Evolutionary conservation across 2,113 vertebrate genomes (phyloP).

Genomic region (Bos taurus): DNA sequence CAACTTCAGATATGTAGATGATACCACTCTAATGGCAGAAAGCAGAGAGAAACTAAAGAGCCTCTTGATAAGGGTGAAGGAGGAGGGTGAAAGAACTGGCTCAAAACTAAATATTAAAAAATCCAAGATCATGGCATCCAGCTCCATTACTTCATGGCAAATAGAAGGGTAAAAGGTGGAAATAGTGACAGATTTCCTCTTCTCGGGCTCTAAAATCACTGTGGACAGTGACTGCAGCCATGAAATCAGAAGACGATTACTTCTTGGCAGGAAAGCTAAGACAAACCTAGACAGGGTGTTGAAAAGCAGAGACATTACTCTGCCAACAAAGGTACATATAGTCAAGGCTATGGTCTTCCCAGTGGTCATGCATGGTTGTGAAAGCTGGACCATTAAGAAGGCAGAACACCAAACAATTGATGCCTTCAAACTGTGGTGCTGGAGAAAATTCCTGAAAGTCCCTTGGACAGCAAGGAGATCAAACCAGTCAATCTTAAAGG

Average conservation of each 20-base stretch:
- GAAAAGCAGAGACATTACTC: background rate
- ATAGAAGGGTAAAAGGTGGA: background rate
- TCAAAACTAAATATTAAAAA: background rate
- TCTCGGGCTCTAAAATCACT: background rate
- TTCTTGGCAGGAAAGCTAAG: background rate
- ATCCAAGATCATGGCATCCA: accelerated
- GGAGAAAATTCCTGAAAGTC: background rate
- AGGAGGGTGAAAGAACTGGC: background rate
- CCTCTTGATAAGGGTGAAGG: background rate
- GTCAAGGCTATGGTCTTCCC: background rate
- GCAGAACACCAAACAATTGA: background rate
- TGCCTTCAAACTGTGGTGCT: background rate
- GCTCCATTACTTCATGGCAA: background rate
- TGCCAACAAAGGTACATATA: background rate
- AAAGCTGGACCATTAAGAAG: background rate
- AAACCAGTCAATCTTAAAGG: background rate
- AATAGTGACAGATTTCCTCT: background rate
- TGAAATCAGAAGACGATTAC: background rate
- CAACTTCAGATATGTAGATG: background rate
- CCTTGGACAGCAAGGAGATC: background rate
- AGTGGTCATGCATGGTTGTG: background rate
- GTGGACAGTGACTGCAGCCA: background rate
- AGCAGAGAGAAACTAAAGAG: background rate
- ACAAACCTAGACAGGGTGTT: background rate
- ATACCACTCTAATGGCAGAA: background rate